phyloP scores from a whole-genome alignment of 2,888 invertebrate genomes.

The Neelides folsomi region DNA sequence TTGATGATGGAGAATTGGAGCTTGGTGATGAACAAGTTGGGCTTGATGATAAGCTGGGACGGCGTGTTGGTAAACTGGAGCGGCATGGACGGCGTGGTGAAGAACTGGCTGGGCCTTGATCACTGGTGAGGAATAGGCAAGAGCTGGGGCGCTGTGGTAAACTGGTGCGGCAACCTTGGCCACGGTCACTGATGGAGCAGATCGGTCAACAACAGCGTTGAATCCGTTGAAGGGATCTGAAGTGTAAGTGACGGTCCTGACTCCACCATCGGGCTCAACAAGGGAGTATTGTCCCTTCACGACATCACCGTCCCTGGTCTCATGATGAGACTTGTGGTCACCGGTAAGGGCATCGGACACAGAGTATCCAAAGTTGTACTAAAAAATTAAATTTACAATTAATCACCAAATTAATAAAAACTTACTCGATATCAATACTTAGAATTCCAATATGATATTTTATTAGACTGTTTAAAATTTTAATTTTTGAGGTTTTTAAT shows the following conservation, averaged over 20 bases:
- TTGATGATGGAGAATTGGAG: conserved; percentile 1
- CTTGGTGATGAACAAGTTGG: not conserved
- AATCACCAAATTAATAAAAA: too few relatives aligned
- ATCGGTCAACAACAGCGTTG: conserved; percentile 7
- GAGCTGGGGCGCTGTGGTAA: conserved; percentile 1
- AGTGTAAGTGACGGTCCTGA: conserved; percentile 7
- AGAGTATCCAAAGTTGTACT: conserved; percentile 7
- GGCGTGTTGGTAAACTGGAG: too few relatives aligned
- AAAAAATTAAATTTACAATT: too few relatives aligned
- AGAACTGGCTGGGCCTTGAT: too few relatives aligned
- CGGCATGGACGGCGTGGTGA: not conserved
- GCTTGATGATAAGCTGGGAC: not conserved
- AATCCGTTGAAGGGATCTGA: conserved; percentile 6
- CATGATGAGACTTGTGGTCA: conserved; percentile 10
- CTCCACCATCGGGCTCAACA: conserved; percentile 9
- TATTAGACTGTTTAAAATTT: too few relatives aligned
- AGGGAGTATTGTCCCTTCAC: conserved; percentile 10
- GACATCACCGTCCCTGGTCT: conserved; percentile 8
- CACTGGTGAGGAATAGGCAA: too few relatives aligned
- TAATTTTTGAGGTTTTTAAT: too few relatives aligned
- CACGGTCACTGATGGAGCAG: conserved; percentile 2
- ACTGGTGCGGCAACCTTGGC: not conserved
- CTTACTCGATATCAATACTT: too few relatives aligned
- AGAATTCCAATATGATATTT: too few relatives aligned
- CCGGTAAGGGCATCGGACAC: conserved; percentile 8